Conservation (phyloP, 2,113 vertebrate genomes). For the Australoheros scitulus region DNA sequence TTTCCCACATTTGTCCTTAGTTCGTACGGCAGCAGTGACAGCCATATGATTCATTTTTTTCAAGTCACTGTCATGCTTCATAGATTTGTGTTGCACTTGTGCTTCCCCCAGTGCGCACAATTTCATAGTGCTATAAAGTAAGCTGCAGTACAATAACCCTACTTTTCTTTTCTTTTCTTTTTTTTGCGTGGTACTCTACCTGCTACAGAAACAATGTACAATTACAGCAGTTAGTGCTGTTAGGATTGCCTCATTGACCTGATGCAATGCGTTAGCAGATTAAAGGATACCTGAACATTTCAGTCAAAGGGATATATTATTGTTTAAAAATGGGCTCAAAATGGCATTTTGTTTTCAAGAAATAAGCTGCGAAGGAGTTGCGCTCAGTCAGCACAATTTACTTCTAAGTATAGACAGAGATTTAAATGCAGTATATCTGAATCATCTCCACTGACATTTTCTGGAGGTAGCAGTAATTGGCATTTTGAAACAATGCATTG, state of each 20-base stretch:
- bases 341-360: neutral
- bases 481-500: conserved; percentile 37
- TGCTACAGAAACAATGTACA: neutral
- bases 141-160: neutral
- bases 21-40: conserved; percentile 29
- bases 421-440: conserved; percentile 32
- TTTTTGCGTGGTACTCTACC: neutral
- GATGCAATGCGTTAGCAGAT: neutral
- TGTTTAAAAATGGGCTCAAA: conserved; percentile 7
- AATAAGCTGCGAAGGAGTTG: conserved; percentile 26
- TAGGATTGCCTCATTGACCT: conserved; percentile 3
- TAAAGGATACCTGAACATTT: neutral
- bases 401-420: conserved; percentile 6
- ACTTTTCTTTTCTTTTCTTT: neutral
- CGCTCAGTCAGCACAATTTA: conserved; percentile 35
- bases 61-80: conserved; percentile 33
- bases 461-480: conserved; percentile 39
- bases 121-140: conserved; percentile 2
- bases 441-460: conserved; percentile 46
- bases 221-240: conserved; percentile 8
- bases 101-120: neutral
- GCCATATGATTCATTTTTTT: conserved; percentile 37
- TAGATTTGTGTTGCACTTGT: conserved; percentile 39
- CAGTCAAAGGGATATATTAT: conserved; percentile 16
- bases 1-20: conserved; percentile 56